Evolutionary conservation across 2,797 vertebrate species (phyloP), one percentile per base, ranked within the genome.

Genomic region (Lepilemur septentrionalis): DNA sequence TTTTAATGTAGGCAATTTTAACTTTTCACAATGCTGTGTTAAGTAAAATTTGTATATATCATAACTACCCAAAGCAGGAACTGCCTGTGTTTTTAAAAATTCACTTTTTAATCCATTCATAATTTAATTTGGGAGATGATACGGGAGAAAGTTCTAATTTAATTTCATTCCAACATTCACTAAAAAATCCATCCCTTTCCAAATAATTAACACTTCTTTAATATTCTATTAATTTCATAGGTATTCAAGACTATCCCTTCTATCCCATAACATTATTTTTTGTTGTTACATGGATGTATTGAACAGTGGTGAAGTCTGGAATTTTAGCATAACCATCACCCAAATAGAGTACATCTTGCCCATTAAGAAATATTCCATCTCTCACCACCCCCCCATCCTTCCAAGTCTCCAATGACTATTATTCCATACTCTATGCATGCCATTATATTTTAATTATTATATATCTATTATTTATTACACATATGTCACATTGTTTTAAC

Each of bases 131-230:
- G 28, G 23, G 52, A 91, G 65, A 84, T 88, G 10, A 57, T 25
- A 8, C 17, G 7, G 43, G 17, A 0, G 70, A 55, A 80, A 59
- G 46, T 50, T 81, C 73, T 75, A 35, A 84, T 61, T 69, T 88
- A 14, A 84, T 67, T 93, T 93, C n/a, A 78, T 50, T 83, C 15
- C 32, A 59, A 61, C 12, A 52, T 46, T 73, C 43, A 70, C 22
- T 85, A 17, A n/a, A 84, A 93, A 83, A 73, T 35, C 3, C 70
- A 95, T 70, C 12, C 4, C 7, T 52, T 90, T 82, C 55, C 50
- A 76, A 94, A 63, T 35, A 88, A 92, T 90, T 87, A 79, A 85
- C 25, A 14, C 38, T 72, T 95, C 73, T 76, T 91, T 91, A 11
- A 28, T 88, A 7, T 88, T 69, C 63, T 73, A 20, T 91, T 73